A percentile compares a stretch with the other conserved stretches of the same genome.
Conservation (phyloP, 2,888 invertebrate species). For the Timandra comae region DNA sequence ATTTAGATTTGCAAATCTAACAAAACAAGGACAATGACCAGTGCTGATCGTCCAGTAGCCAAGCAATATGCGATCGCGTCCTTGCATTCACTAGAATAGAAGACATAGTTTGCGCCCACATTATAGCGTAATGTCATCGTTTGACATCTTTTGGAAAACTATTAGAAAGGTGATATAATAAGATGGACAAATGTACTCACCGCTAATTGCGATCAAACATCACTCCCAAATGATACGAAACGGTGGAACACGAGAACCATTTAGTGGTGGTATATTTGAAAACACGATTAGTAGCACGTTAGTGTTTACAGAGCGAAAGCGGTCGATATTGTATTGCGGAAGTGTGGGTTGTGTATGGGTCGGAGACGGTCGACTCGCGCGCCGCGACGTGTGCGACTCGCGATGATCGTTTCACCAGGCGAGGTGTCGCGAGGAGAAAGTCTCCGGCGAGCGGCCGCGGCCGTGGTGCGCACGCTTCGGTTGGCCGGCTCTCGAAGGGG, state of each 20-base stretch:
- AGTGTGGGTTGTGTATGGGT: constrained; percentile 41
- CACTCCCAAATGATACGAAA: constrained; percentile 36
- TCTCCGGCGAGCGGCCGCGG: constrained; percentile 37
- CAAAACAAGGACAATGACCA: constrained; percentile 24
- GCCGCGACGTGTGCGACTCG: constrained; percentile 60
- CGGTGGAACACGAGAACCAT: constrained; percentile 30
- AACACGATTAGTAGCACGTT: constrained; percentile 49
- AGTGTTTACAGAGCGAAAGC: constrained; percentile 68
- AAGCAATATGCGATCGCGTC: constrained; percentile 41
- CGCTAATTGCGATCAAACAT: constrained; percentile 54
- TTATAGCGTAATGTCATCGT: constrained; percentile 67
- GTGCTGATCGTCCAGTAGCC: constrained; percentile 31
- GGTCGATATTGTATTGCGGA: constrained; percentile 49
- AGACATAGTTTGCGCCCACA: constrained; percentile 43
- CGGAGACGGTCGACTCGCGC: constrained; percentile 60
- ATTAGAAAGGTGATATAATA: constrained; percentile 40
- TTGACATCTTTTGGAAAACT: constrained; percentile 41
- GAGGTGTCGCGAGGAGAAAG: constrained; percentile 75
- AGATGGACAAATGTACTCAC: constrained; percentile 54
- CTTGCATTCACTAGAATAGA: constrained; percentile 60
- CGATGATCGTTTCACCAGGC: constrained; percentile 54
- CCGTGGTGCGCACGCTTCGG: constrained; percentile 65
- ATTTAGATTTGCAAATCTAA: constrained; percentile 19
- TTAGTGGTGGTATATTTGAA: constrained; percentile 35
- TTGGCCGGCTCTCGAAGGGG: constrained; percentile 49